Evolutionary conservation across 2,888 invertebrate species (phyloP).

Genomic region (Pristionchus maxplancki): DNA sequence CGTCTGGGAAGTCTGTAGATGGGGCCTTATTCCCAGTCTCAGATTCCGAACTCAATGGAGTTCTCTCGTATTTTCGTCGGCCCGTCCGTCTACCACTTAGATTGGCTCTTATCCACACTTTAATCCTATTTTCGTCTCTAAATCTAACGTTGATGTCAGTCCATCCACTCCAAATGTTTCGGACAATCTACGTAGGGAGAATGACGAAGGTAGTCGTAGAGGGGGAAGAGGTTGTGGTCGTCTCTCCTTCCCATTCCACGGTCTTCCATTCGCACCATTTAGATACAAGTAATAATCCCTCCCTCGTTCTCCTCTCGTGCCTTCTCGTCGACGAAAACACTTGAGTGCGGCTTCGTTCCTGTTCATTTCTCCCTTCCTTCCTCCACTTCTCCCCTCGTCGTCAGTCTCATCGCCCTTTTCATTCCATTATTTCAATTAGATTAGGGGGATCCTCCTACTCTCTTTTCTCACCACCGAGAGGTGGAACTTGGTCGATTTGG

Average conservation of each 20-base stretch:
- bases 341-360: background rate
- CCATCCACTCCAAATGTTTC: background rate
- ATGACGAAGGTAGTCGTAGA: background rate
- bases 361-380: background rate
- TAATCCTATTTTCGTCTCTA: background rate
- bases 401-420: background rate
- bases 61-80: background rate
- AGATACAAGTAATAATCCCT: background rate
- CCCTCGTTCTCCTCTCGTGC: background rate
- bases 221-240: background rate
- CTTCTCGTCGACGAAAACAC: background rate
- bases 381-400: background rate
- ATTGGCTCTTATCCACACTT: background rate
- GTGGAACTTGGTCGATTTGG: background rate
- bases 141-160: too few species aligned
- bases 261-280: background rate
- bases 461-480: background rate
- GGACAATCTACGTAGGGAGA: background rate
- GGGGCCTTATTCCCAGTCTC: too few species aligned
- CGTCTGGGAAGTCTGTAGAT: background rate
- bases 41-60: background rate
- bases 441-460: background rate
- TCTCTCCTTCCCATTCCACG: background rate
- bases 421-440: conserved; percentile 18
- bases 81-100: background rate